Base-by-base conservation (phyloP, 2,888 invertebrate genomes). In the Cheilosia pagana region DNA sequence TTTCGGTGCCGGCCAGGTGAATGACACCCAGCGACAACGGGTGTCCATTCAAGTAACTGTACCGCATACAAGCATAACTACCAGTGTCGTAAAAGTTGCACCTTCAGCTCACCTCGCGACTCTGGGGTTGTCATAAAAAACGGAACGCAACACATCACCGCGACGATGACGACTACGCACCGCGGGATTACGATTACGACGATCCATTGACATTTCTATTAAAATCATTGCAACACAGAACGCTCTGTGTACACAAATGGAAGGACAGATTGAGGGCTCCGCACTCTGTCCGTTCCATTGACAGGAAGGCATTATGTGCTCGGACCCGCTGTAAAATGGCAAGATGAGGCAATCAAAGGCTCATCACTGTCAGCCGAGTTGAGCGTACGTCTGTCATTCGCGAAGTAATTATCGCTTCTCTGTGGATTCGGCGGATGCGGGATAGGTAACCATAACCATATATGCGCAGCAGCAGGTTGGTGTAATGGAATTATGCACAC, bases 151-250 rank as follows among this genome's bases (percentile, higher is more conserved):
- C 63, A 71, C 77, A 63, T 75, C 74, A 74, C 53, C 59, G 23
- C 48, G 35, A 67, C 28, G 53, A 48, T 53, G 45, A 71, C 41
- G 59, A 53, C 50, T 28, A 75, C 62, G 41, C 76, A 76, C 68
- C 52, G 53, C 71, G 71, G 81, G 77, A 72, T 39, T 71, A 60
- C 59, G 48, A 68, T 65, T 19, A 60, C 60, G 45, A 70, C 75
- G 81, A 81, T 85, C 65, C 85, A 85, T 81, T 85, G 85, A 85
- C 81, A 81, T 85, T 85, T 85, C 85, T 85, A 85, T 85, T 85
- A 81, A 85, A 81, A 85, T 76, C 81, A 81, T 81, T 85, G 85
- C 85, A 85, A 67, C 75, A 77, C 63, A 39, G 63, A 65, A 45
- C 63, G 57, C 25, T n/a, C 12, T 19, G 25, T 41, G 25, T 39